Evolutionary conservation across 2,113 vertebrate genomes (phyloP).

Genomic region (Mungos mungo): DNA sequence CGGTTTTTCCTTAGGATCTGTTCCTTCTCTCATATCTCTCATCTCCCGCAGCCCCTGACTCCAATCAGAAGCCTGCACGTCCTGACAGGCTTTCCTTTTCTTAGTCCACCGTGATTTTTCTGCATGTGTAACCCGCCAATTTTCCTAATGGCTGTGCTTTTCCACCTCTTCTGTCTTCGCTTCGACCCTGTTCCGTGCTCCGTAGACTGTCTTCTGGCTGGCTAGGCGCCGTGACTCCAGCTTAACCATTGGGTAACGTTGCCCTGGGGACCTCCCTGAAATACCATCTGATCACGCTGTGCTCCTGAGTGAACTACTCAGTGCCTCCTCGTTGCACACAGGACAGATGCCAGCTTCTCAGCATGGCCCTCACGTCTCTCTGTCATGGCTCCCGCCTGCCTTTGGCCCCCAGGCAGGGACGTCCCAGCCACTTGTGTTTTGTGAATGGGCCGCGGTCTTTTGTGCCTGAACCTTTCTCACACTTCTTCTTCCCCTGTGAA

Average conservation of each 20-base stretch:
- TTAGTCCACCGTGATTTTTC: accelerated
- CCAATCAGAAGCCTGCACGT: not conserved
- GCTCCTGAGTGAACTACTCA: accelerated
- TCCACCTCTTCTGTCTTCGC: accelerated
- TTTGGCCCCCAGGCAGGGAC: accelerated
- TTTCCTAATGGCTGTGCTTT: accelerated
- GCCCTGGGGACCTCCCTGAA: not conserved
- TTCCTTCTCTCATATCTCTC: not conserved
- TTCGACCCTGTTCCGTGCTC: no score
- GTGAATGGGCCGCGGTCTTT: not conserved
- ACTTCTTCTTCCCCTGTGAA: not conserved
- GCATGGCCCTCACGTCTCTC: accelerated
- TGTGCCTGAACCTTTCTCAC: not conserved
- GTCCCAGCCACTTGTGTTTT: not conserved
- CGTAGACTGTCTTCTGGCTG: accelerated
- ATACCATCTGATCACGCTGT: no score
- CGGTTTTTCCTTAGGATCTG: not conserved
- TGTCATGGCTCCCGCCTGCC: accelerated
- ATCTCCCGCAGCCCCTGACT: not conserved
- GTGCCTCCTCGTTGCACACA: accelerated
- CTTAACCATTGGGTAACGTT: accelerated
- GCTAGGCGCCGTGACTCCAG: not conserved
- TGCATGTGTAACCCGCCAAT: accelerated
- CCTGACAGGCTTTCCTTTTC: not conserved
- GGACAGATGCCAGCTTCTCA: not conserved